Base-by-base conservation (phyloP, 2,888 invertebrate genomes). In the Eurytoma californica region DNA sequence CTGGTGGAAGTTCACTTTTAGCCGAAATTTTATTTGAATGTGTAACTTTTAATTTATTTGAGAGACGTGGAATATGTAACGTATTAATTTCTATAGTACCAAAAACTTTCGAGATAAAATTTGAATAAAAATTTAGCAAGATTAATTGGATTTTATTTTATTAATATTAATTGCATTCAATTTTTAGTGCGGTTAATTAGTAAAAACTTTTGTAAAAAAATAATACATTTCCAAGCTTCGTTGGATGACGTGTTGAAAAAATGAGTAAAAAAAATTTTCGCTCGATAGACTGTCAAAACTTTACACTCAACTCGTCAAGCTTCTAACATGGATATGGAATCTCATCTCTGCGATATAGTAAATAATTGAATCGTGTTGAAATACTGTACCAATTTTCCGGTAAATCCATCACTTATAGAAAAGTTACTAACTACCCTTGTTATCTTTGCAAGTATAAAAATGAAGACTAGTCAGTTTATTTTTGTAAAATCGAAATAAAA, bases 271-370 rank as follows among this genome's bases (percentile, higher is more conserved):
- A 60, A 72, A 72, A 61, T 24, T 63, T 53, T 0, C 24, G 24
- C 60, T 13, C 9, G n/a, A 39, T 20, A 4, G 24, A 20, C 74
- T 60, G 68, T 61, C 60, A 55, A 75, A 75, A 75, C 68, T 75
- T 75, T 75, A 75, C 61, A 47, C 68, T 68, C 39, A 9, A 12
- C 39, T 75, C 39, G 61, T 68, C 60, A 24, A n/a, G n/a, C n/a
- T n/a, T 51, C 4, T 16, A n/a, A 2, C n/a, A 4, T 7, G 39
- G 39, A 69, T 63, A 57, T 69, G 55, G 65, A 76, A 57, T 16
- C 69, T 63, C 63, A 69, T 24, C 69, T 60, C 28, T 39, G 0
- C 28, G 28, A 53, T 61, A 69, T 69, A 16, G 28, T 55, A 28
- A 74, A 67, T 60, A 74, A 18, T 58, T 28, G 67, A 60, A 65